Conservation (phyloP, 64 coral and sea anemone species). For the Porites australiensis region DNA sequence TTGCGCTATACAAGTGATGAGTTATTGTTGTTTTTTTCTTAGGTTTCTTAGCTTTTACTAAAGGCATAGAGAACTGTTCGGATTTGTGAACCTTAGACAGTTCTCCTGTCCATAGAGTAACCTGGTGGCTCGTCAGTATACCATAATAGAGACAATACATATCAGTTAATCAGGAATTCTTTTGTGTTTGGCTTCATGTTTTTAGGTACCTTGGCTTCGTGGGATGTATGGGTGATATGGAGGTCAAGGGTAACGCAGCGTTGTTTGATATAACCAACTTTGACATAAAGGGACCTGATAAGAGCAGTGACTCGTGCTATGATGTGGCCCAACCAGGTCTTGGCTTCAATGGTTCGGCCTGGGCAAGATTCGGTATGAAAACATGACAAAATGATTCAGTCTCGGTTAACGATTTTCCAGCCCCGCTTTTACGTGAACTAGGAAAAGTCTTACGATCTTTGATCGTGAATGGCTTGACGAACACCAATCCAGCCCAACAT, state of each 20-base stretch:
- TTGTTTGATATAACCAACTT: constrained; percentile 61
- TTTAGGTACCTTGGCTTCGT: constrained; percentile 48
- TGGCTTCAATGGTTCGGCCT: constrained; percentile 75
- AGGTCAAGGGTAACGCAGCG: neutral
- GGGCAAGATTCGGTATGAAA: constrained; percentile 77
- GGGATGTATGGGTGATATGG: constrained; percentile 60
- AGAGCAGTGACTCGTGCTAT: constrained; percentile 33
- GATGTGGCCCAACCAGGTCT: constrained; percentile 39
- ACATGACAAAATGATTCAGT: neutral
- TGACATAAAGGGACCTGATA: constrained; percentile 19
- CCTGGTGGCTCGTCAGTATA: neutral
- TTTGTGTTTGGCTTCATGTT: neutral
- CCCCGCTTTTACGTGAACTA: too few relatives aligned
- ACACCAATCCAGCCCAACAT: too few relatives aligned
- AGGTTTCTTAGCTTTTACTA: too few relatives aligned
- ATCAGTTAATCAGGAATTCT: neutral
- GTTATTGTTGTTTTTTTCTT: too few relatives aligned
- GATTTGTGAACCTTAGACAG: too few relatives aligned
- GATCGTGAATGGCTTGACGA: too few relatives aligned
- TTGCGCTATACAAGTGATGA: too few relatives aligned
- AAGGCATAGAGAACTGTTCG: too few relatives aligned
- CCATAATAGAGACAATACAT: neutral
- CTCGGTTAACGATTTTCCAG: too few relatives aligned
- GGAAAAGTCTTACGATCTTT: too few relatives aligned
- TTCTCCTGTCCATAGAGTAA: too few relatives aligned